These are phyloP conservation scores for Eubasilissa regina DNA, from an alignment of 1,140 invertebrate species.

Conservation along the genomic window DNA sequence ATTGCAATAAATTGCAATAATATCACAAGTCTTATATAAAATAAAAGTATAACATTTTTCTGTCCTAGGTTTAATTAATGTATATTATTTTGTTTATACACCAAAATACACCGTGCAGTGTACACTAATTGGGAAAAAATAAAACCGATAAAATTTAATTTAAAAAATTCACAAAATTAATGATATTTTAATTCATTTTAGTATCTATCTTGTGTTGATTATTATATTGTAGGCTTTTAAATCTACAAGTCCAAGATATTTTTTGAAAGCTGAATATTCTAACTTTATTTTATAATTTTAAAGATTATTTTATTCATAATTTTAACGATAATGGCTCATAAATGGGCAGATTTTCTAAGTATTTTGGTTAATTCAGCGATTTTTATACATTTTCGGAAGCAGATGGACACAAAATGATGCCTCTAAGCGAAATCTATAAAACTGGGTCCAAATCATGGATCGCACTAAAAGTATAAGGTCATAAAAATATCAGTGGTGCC, in stretches of 20 bases:
- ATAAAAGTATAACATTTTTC: too few relatives aligned
- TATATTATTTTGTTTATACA: too few relatives aligned
- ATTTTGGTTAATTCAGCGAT: conserved; percentile 31
- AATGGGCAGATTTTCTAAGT: conserved; percentile 1
- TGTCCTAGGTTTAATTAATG: too few relatives aligned
- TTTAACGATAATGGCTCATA: neutral
- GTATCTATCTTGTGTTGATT: too few relatives aligned
- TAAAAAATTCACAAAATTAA: neutral
- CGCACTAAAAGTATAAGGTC: conserved; percentile 17
- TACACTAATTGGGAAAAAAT: neutral
- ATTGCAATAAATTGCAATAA: too few relatives aligned
- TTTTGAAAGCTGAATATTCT: neutral
- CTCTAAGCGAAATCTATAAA: conserved; percentile 20
- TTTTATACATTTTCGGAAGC: conserved; percentile 37
- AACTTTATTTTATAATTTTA: neutral
- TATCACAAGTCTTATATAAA: too few relatives aligned
- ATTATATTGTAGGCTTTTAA: too few relatives aligned
- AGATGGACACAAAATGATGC: conserved; percentile 28
- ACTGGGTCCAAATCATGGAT: neutral
- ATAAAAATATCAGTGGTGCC: conserved; percentile 30
- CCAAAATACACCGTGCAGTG: too few relatives aligned
- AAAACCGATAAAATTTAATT: neutral
- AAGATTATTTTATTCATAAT: neutral
- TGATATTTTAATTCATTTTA: neutral
- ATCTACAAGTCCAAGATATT: too few relatives aligned